Conservation (phyloP, 2,113 vertebrate genomes). For the Manacus vitellinus region DNA sequence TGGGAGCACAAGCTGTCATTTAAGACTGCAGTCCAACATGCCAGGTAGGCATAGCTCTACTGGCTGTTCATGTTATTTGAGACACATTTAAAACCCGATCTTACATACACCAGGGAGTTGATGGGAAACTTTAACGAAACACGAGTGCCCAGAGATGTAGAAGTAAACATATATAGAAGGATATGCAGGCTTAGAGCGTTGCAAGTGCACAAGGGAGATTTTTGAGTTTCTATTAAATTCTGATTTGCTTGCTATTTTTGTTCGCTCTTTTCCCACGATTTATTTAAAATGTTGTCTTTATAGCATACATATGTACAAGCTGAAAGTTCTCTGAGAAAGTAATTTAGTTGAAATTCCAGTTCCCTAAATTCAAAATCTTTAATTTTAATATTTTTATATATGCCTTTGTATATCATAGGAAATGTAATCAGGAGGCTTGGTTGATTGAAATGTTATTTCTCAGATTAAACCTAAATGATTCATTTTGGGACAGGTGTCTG, state of each 20-base stretch:
- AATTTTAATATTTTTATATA: not conserved
- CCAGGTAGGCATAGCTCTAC: not conserved
- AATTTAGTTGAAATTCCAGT: not conserved
- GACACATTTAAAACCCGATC: slow-evolving; percentile 8
- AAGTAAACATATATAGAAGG: not conserved
- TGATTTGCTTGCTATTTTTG: not conserved
- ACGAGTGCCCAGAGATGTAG: not conserved
- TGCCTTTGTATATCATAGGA: not conserved
- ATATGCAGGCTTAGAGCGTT: not conserved
- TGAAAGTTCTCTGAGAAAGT: not conserved
- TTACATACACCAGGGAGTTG: not conserved
- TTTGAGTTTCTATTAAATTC: not conserved
- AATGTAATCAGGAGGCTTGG: not conserved
- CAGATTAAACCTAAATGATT: not conserved
- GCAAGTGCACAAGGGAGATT: not conserved
- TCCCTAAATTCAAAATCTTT: not conserved
- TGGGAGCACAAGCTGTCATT: not conserved
- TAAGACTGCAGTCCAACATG: not conserved
- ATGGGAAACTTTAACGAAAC: not conserved
- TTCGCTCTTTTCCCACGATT: not conserved
- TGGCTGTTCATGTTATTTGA: slow-evolving; percentile 7
- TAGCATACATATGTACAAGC: not conserved
- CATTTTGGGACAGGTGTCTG: not conserved
- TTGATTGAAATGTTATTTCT: not conserved
- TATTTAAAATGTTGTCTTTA: not conserved